Base-by-base conservation (phyloP, 2,888 invertebrate genomes). In the Morpho deidamia region DNA sequence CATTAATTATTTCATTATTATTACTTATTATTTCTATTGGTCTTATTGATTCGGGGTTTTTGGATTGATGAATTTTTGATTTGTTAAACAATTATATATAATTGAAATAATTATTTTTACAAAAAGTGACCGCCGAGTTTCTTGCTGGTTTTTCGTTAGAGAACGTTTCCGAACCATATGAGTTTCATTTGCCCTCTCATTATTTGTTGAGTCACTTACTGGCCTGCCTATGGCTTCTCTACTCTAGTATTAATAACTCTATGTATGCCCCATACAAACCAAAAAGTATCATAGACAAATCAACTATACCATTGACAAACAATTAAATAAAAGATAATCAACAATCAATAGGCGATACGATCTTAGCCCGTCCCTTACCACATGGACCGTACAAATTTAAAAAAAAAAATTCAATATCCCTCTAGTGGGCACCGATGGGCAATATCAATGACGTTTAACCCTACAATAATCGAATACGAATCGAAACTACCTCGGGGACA, bases 401-500 rank as follows among this genome's bases (percentile, higher is more conserved):
- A 66, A 67, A 62, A 77, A 80, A 79, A 83, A 80, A 83, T 79
- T 80, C 75, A 80, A 85, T 85, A 80, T 81, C 82, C 81, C 84
- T 79, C 83, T 72, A 74, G 78, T 72, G 81, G 76, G 80, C 79
- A 81, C 74, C 80, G 78, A 82, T 81, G 81, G 82, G 80, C 79
- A 81, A 86, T 89, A 89, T 87, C 88, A 87, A 86, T 88, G 87
- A 83, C 83, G 78, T 83, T 88, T 89, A 88, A 89, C 89, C 89
- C 88, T 87, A 85, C 85, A 86, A 83, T 88, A 87, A 89, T 89
- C 85, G 86, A 78, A 82, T 80, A 76, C 73, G 81, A 78, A 83
- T 85, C 79, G 84, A 85, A 88, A 88, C 88, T 86, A 89, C 88
- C 88, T 89, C 75, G 73, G 88, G 88, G 88, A 83, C 88, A 78